Base-by-base conservation (phyloP, 2,888 invertebrate species). In the Gibbula magus region DNA sequence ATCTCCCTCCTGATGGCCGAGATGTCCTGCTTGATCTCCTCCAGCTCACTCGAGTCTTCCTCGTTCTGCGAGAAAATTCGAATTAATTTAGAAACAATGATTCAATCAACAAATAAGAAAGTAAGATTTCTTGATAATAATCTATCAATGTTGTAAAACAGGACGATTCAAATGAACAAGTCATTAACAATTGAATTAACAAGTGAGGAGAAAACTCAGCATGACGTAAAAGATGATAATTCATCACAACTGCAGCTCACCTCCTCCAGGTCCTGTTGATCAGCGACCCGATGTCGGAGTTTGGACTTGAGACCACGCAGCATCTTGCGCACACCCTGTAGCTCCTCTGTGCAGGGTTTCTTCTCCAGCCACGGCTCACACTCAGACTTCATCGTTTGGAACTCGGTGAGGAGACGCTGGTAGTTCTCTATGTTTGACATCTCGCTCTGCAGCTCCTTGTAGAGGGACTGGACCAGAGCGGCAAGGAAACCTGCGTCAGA, bases 241-340 rank as follows among this genome's bases (percentile, higher is more conserved):
- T 54, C 2, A 25, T 10, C 67, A 70, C 18, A 5, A 25, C 66
- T 22, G 2, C 7, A 22, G 5, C 77, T 18, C 75, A 90, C 91
- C 89, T 91, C 91, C 79, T 91, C 91, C 7, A 90, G 77, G 83
- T 91, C 91, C 32, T 88, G 85, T 82, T 88, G 89, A 76, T 91
- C 91, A 5, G 91, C 91, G 79, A 90, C 86, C 70, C 85, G 87
- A 74, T 91, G 91, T 7, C 91, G 78, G 5, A 91, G 82, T 77
- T 90, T 90, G 2, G 91, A 91, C 79, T 89, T 89, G 10, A 91
- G 82, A 32, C 85, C 56, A 16, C 89, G 81, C 56, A 91, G 85
- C 4, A 81, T 82, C 79, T 89, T 88, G 52, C 89, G 84, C 18
- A 86, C 86, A 35, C 86, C 86, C 45, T 85, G 84, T 16, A 91